phyloP scores from a whole-genome alignment of 1,140 invertebrate species.

The Rhizoglyphus robini region DNA sequence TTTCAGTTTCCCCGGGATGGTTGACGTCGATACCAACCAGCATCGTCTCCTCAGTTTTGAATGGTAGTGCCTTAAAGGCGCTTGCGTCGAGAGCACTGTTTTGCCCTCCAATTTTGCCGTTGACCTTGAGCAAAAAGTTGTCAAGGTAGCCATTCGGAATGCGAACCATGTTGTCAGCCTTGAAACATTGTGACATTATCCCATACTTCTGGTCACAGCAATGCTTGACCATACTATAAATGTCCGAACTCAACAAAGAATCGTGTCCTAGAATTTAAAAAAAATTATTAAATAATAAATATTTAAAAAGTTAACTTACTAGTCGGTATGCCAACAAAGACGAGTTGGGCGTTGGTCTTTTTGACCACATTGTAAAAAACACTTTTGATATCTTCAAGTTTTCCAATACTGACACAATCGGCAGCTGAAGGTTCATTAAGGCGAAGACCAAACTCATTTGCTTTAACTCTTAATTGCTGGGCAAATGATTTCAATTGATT shows the following conservation, averaged over 20 bases:
- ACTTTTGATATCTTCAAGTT: neutral
- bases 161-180: neutral
- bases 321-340: neutral
- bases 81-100: constrained; percentile 50
- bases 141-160: constrained; percentile 26
- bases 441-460: neutral
- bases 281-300: neutral
- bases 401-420: neutral
- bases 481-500: neutral
- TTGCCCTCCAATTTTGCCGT: constrained; percentile 64
- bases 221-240: constrained; percentile 6
- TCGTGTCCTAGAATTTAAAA: neutral
- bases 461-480: neutral
- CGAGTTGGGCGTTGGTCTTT: neutral
- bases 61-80: constrained; percentile 26
- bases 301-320: neutral
- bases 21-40: constrained; percentile 57
- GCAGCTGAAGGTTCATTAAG: neutral
- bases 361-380: neutral
- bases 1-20: constrained; percentile 57
- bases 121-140: constrained; percentile 70
- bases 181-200: neutral
- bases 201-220: constrained; percentile 11
- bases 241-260: neutral
- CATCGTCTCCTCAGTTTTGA: constrained; percentile 1